Conservation (phyloP, 1,140 invertebrate genomes). For the Acromyrmex charruanus region DNA sequence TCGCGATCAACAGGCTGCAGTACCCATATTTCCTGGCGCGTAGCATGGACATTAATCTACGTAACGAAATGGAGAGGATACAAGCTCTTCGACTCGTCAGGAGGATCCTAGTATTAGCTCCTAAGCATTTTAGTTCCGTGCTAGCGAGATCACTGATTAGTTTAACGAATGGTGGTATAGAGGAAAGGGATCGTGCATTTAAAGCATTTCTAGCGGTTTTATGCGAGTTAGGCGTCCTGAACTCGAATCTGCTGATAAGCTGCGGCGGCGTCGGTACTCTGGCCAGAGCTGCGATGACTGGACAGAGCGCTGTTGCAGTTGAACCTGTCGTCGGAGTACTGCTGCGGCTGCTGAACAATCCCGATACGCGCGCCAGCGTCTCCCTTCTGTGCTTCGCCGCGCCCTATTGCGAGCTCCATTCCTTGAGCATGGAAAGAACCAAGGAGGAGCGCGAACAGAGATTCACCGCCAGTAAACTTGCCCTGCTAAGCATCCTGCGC, state of each 20-base stretch:
- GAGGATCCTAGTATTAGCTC: conserved; percentile 90
- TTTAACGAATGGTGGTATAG: conserved; percentile 92
- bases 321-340: conserved; percentile 95
- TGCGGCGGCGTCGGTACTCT: conserved; percentile 95
- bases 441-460: conserved; percentile 93
- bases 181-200: conserved; percentile 93
- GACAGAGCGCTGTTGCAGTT: conserved; percentile 91
- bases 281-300: conserved; percentile 93
- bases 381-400: conserved; percentile 95
- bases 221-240: conserved; percentile 95
- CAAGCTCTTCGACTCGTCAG: conserved; percentile 95
- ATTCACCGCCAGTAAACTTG: conserved; percentile 94
- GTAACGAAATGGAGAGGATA: conserved; percentile 95
- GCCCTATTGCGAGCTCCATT: conserved; percentile 97
- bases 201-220: conserved; percentile 94
- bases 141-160: conserved; percentile 92
- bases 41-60: conserved; percentile 93
- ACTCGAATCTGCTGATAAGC: conserved; percentile 92
- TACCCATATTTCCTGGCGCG: conserved; percentile 93
- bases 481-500: conserved; percentile 93
- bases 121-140: conserved; percentile 89
- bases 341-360: conserved; percentile 95
- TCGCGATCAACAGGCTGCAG: conserved; percentile 92
- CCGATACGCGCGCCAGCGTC: conserved; percentile 92
- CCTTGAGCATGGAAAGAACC: conserved; percentile 88